Evolutionary conservation across 1,140 invertebrate genomes (phyloP).

Genomic region (Archegozetes longisetosus): DNA sequence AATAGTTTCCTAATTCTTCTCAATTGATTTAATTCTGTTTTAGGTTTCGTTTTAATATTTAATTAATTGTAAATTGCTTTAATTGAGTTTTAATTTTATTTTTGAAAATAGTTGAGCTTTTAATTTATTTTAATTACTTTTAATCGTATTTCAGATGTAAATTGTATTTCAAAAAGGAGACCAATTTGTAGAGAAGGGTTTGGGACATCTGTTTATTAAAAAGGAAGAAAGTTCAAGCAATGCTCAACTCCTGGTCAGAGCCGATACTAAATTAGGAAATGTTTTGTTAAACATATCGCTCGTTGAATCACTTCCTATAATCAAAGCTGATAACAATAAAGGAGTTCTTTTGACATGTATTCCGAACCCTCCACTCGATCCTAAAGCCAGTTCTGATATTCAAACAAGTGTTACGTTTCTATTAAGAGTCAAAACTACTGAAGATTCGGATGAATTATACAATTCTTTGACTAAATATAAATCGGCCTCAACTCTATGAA

Average conservation of each 20-base stretch:
- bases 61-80: no score
- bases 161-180: constrained; percentile 8
- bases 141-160: not conserved
- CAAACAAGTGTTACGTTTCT: constrained; percentile 7
- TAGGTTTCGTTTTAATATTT: no score
- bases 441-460: constrained; percentile 10
- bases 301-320: constrained; percentile 3
- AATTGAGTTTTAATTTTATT: not conserved
- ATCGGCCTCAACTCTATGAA: no score
- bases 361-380: constrained; percentile 1
- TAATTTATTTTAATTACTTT: not conserved
- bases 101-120: not conserved
- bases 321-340: constrained; percentile 2
- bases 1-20: no score
- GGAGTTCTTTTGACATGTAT: constrained; percentile 5
- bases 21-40: no score
- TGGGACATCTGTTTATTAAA: constrained; percentile 6
- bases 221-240: not conserved
- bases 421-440: not conserved
- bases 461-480: constrained; percentile 4
- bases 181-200: constrained; percentile 1
- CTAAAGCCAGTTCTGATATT: not conserved
- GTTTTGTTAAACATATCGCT: constrained; percentile 8
- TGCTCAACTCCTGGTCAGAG: constrained; percentile 3
- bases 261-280: constrained; percentile 4